Base-by-base conservation (phyloP, 2,888 invertebrate genomes). In the Folsomia candida region DNA sequence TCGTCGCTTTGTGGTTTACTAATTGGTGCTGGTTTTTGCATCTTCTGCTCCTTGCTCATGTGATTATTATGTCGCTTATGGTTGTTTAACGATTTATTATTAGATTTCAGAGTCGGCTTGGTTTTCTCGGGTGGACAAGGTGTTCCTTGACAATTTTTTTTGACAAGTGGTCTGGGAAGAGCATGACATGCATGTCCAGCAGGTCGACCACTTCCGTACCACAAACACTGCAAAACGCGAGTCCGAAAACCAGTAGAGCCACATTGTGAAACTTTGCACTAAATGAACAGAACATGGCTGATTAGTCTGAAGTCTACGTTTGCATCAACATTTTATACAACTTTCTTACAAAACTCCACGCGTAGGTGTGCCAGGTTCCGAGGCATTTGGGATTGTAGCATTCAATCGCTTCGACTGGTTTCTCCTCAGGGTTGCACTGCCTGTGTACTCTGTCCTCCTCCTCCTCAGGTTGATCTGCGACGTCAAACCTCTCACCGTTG, bases 151-250 rank as follows among this genome's bases (percentile, higher is more conserved):
- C 96, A 96, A 29, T 88, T 85, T 82, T 91, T 90, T 84, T 89
- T 88, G 51, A 93, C 91, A 3, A 88, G 85, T 0, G 95, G 95
- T 67, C 93, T 86, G 0, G 88, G 86, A 79, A 91, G 85, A 72
- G 89, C 88, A 78, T 89, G 88, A 83, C 97, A 97, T 20, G 92
- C 92, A 76, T 91, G 90, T 20, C 91, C 94, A 6, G 95, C 95
- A 29, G 93, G 89, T 81, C 88, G 88, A 80, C 89, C 91, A 24
- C 90, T 91, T 4, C 91, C 90, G 80, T 89, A 90, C 97, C 97
- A 98, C 74, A 96, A 93, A 84, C 97, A 97, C 81, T 92, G 92
- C 69, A 97, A 85, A 78, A 91, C 90, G 79, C 97, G 88, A 82
- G 94, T 93, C 83, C 93, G 92, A 67, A 92, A 89, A 0, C 97